A percentile compares a stretch with the other conserved stretches of the same genome.
Evolutionary conservation across 2,113 vertebrate genomes (phyloP).

Genomic region (Suncus etruscus): DNA sequence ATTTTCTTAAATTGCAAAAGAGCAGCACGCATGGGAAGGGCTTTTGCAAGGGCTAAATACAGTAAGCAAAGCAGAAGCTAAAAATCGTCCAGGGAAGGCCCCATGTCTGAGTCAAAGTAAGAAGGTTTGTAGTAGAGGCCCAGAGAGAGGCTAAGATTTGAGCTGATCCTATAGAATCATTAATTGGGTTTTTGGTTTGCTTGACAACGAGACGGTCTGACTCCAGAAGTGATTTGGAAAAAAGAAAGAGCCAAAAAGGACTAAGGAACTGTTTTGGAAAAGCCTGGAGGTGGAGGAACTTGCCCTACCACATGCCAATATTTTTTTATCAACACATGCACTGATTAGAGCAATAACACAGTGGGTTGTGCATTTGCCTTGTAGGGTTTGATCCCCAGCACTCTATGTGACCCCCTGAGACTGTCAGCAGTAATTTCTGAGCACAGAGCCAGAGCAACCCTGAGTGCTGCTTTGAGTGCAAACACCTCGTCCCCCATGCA

Average conservation of each 20-base stretch:
- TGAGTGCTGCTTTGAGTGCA: too few species aligned
- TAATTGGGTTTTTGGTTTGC: slow-evolving; percentile 14
- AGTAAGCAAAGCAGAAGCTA: neutral
- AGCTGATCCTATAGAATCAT: slow-evolving; percentile 13
- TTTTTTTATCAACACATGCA: slow-evolving; percentile 69
- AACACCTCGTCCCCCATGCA: too few species aligned
- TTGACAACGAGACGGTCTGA: slow-evolving; percentile 55
- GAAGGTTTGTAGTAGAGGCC: neutral
- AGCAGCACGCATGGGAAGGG: neutral
- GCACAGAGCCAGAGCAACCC: too few species aligned
- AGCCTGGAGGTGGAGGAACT: slow-evolving; percentile 60
- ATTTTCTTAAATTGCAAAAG: neutral
- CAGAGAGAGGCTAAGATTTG: neutral
- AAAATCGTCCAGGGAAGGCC: too few species aligned
- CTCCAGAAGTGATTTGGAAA: slow-evolving; percentile 51
- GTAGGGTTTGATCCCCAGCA: too few species aligned
- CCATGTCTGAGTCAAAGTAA: neutral
- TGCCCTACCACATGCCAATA: slow-evolving; percentile 59
- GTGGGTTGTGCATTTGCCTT: too few species aligned
- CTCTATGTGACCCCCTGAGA: too few species aligned
- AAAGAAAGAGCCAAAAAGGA: slow-evolving; percentile 65
- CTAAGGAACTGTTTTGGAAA: slow-evolving; percentile 62
- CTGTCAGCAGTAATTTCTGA: too few species aligned
- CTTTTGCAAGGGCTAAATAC: neutral
- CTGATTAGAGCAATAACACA: too few species aligned